Percentiles rank a stretch among this genome's conserved stretches.
These are phyloP conservation scores for Piprites chloris DNA, from an alignment of 2,113 vertebrate genomes.

Conservation along the genomic window DNA sequence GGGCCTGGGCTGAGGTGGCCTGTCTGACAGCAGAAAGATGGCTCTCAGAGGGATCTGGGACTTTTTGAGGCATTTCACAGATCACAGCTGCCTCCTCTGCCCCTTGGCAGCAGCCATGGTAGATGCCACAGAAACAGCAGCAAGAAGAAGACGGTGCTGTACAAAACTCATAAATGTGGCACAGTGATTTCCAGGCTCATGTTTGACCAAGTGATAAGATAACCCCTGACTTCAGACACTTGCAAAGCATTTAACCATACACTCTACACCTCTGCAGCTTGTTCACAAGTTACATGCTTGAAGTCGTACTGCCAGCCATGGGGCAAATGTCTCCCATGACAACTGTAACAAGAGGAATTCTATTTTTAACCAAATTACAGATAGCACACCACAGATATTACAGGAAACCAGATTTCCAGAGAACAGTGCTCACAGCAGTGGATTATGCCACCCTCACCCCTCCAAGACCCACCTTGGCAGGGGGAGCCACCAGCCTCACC, in stretches of 20 bases:
- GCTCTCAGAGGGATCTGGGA: neutral
- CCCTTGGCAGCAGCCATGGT: neutral
- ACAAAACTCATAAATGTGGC: neutral
- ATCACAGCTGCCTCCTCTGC: neutral
- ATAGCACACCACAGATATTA: accelerated
- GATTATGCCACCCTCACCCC: neutral
- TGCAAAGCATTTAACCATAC: neutral
- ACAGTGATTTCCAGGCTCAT: neutral
- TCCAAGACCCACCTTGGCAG: neutral
- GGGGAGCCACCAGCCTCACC: neutral
- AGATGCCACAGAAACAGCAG: neutral
- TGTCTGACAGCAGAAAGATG: neutral
- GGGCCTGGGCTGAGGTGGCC: neutral
- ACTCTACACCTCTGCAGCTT: neutral
- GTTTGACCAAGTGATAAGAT: neutral
- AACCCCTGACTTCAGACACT: neutral
- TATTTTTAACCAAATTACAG: neutral
- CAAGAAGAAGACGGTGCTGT: neutral
- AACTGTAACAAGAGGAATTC: neutral
- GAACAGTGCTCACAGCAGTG: accelerated
- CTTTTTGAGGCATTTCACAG: neutral
- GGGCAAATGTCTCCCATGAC: accelerated
- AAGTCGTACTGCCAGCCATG: neutral
- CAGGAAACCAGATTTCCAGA: neutral
- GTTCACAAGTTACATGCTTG: neutral